Base-by-base conservation (phyloP, 2,888 invertebrate species). In the Stramonita haemastoma region DNA sequence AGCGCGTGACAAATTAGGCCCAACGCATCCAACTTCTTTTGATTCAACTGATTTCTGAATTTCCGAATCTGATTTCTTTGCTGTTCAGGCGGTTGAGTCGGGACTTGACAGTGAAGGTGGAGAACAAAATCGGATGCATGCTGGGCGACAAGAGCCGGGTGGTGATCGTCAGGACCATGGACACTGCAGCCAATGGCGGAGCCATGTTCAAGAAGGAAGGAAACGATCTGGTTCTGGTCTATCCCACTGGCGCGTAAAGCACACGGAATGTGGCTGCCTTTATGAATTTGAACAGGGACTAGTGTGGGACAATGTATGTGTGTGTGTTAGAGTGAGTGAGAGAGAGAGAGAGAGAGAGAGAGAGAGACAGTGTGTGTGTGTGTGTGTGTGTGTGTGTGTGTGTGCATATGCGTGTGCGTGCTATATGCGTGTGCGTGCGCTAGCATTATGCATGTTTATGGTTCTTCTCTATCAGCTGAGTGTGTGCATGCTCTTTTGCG, bases 61-160 rank as follows among this genome's bases (percentile, higher is more conserved):
- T n/a, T n/a, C n/a, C n/a, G n/a, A n/a, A n/a, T n/a, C n/a, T n/a
- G n/a, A n/a, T 46, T 2, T 29, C 57, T 77, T 87, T 89, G 90
- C 94, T 91, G 96, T 96, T 87, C 96, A 98, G 98, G 96, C 95
- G 97, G 89, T 97, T 97, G 84, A 97, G 97, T 17, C 96, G 97
- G 0, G 98, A 98, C 90, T 96, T 99, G 46, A 96, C 97, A 36
- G 98, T 98, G 4, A 97, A 97, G 36, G 97, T 97, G 77, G 97
- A 97, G 91, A 97, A 97, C 4, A 96, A 96, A 90, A 97, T 98
- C 90, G 97, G 97, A 92, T 98, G 98, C 95, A 98, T 97, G 95
- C 97, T 99, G 92, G 98, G 98, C 87, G 98, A 98, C 93, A 98
- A 98, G 96, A 96, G 97, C 79, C 96, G 97, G 91, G 95, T 96